These are phyloP conservation scores for Alexandromys fortis DNA, from an alignment of 2,113 vertebrate genomes.

Conservation along the genomic window DNA sequence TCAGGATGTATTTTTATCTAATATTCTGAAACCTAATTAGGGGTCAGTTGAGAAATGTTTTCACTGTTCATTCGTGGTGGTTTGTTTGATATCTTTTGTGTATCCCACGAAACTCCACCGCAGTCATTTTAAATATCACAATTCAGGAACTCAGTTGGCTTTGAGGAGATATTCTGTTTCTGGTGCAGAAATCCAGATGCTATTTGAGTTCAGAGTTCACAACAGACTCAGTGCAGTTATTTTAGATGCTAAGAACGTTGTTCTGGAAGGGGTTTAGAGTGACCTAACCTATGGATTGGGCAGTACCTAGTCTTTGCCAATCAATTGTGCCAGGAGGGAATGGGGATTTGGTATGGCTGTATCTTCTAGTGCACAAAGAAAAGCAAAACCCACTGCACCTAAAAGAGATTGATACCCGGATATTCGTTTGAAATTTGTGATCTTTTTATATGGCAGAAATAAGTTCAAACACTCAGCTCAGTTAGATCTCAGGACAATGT, in stretches of 20 bases:
- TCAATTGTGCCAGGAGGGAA: background rate
- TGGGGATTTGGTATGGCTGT: background rate
- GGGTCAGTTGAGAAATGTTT: background rate
- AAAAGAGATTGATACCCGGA: background rate
- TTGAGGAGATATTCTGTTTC: background rate
- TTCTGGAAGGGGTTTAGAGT: conserved; percentile 30
- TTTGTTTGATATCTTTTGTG: background rate
- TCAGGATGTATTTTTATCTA: background rate
- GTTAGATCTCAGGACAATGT: background rate
- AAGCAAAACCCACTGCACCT: background rate
- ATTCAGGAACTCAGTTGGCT: conserved; percentile 16
- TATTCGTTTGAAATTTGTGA: background rate
- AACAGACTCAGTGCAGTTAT: background rate
- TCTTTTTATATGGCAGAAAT: background rate
- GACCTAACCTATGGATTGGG: background rate
- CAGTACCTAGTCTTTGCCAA: background rate
- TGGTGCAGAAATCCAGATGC: background rate
- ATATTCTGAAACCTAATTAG: background rate
- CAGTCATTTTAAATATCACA: background rate
- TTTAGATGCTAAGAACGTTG: conserved; percentile 23
- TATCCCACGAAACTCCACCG: background rate
- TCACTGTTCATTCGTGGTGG: background rate
- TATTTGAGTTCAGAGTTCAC: conserved; percentile 18
- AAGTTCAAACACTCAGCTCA: background rate
- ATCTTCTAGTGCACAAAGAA: background rate